A percentile compares a stretch with the other conserved stretches of the same genome.
phyloP scores from a whole-genome alignment of 2,113 vertebrate species.

The Chitala chitala region DNA sequence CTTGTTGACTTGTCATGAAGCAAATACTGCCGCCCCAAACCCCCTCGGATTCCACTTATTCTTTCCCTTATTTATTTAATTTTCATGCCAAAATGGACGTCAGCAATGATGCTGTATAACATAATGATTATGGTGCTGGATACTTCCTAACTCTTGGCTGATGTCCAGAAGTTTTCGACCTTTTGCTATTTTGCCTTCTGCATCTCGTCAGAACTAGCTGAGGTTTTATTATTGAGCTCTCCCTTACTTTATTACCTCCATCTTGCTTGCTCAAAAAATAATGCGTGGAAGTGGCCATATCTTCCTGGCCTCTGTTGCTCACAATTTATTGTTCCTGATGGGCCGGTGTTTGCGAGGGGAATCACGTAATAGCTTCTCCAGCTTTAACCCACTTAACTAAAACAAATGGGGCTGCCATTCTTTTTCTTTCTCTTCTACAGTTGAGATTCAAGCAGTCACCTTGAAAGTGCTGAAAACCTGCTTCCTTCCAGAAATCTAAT shows the following conservation, averaged over 20 bases:
- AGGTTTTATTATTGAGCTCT: neutral
- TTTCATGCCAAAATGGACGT: neutral
- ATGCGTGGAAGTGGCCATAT: neutral
- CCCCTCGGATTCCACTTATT: neutral
- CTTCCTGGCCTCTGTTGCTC: slow-evolving; percentile 8
- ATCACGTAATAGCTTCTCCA: slow-evolving; percentile 45
- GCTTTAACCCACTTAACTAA: slow-evolving; percentile 27
- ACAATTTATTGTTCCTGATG: slow-evolving; percentile 29
- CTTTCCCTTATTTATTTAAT: slow-evolving; percentile 12
- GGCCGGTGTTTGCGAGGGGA: slow-evolving; percentile 25
- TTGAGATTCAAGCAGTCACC: slow-evolving; percentile 11
- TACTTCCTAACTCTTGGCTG: neutral
- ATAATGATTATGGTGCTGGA: neutral
- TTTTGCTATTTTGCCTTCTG: neutral
- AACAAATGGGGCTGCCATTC: slow-evolving; percentile 29
- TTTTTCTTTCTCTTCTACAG: slow-evolving; percentile 13
- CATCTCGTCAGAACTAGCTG: neutral
- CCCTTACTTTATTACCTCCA: neutral
- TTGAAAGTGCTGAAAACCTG: slow-evolving; percentile 18
- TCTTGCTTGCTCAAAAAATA: neutral
- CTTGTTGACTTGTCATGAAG: slow-evolving; percentile 39
- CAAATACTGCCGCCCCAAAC: slow-evolving; percentile 25
- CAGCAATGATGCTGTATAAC: neutral
- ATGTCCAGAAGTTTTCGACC: neutral
- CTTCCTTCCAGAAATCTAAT: slow-evolving; percentile 5